These are phyloP conservation scores for Pterocles burchelli DNA, from an alignment of 2,113 vertebrate genomes.

Conservation along the genomic window DNA sequence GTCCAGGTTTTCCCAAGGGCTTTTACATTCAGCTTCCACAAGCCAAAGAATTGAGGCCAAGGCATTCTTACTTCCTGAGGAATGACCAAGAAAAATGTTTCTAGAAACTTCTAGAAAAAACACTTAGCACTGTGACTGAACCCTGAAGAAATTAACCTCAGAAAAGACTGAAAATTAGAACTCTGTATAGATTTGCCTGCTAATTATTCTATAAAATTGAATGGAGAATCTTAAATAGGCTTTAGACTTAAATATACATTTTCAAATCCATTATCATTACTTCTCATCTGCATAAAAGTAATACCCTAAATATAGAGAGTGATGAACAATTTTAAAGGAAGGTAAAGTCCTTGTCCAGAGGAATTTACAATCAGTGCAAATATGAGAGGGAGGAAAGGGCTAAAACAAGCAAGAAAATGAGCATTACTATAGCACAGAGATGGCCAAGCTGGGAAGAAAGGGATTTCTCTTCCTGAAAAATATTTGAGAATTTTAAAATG, in stretches of 20 bases:
- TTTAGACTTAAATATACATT: constrained; percentile 38
- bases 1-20: background rate
- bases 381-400: background rate
- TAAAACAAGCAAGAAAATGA: constrained; percentile 22
- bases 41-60: background rate
- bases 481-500: constrained; percentile 1
- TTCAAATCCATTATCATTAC: constrained; percentile 3
- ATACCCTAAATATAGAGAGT: background rate
- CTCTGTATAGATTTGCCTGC: background rate
- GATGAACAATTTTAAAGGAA: background rate
- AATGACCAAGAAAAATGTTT: constrained; percentile 24
- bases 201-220: constrained; percentile 41
- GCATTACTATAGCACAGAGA: background rate
- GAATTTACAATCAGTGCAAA: background rate
- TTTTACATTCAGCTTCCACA: background rate
- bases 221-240: constrained; percentile 17
- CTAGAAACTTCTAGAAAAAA: constrained; percentile 24
- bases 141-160: constrained; percentile 26
- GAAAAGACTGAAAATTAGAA: constrained; percentile 21
- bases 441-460: background rate
- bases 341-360: background rate
- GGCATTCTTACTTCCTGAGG: background rate
- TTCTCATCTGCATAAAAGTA: constrained; percentile 6
- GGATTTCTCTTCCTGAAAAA: constrained; percentile 3
- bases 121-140: constrained; percentile 2